phyloP scores from a whole-genome alignment of 2,113 vertebrate species.

The Ciconia stormi region DNA sequence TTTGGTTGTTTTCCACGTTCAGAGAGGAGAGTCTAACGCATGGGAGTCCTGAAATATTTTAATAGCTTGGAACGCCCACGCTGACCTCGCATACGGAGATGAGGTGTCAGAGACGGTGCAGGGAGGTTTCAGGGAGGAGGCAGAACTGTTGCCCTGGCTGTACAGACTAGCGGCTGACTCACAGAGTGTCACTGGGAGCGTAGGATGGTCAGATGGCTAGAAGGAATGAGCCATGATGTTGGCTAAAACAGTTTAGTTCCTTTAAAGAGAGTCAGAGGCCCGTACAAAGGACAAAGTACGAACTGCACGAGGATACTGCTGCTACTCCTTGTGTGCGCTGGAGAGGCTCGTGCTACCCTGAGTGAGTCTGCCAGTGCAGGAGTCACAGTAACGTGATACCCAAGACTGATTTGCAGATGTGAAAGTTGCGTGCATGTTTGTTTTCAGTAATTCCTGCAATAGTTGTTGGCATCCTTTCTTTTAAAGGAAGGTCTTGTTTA shows the following conservation, averaged over 20 bases:
- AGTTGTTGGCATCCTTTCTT: neutral
- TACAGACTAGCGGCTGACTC: neutral
- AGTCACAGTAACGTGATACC: neutral
- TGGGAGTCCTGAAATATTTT: neutral
- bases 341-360: neutral
- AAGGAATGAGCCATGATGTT: neutral
- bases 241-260: neutral
- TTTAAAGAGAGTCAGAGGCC: neutral
- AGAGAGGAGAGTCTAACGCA: neutral
- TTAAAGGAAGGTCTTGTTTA: neutral
- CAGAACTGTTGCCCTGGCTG: neutral
- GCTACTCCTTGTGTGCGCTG: fast-evolving
- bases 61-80: neutral
- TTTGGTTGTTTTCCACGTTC: neutral
- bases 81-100: neutral
- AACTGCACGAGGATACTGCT: neutral
- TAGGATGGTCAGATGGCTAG: neutral
- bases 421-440: neutral
- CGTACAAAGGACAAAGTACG: neutral
- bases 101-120: neutral
- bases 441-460: neutral
- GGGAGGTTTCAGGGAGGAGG: slow-evolving; percentile 35
- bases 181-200: neutral
- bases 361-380: neutral
- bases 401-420: neutral